Evolutionary conservation across 2,113 vertebrate genomes (phyloP).

Genomic region (Crypturellus undulatus): DNA sequence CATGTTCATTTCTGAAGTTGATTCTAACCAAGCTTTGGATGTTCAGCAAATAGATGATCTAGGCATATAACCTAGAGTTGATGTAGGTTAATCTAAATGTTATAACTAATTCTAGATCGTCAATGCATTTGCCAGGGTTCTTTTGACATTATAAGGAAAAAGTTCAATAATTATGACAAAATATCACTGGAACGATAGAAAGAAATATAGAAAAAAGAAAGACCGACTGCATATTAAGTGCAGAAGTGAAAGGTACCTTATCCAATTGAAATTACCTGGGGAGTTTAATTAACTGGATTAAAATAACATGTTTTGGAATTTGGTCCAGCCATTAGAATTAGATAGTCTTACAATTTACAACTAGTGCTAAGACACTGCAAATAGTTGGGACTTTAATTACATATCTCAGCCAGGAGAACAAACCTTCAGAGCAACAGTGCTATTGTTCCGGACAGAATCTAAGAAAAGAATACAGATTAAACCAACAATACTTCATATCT

Average conservation of each 20-base stretch:
- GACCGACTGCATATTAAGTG: background rate
- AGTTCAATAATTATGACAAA: background rate
- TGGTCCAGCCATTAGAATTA: slow-evolving; percentile 3
- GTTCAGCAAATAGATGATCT: background rate
- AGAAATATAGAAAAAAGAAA: fast-evolving
- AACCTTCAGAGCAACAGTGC: background rate
- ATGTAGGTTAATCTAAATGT: background rate
- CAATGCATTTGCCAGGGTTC: background rate
- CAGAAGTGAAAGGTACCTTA: background rate
- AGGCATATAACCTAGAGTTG: background rate
- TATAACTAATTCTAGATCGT: background rate
- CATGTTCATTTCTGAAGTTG: background rate
- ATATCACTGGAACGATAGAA: fast-evolving
- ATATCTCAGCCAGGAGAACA: background rate
- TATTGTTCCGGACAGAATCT: background rate
- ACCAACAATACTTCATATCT: background rate
- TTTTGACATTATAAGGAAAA: background rate
- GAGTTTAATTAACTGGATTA: background rate
- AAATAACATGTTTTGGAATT: background rate
- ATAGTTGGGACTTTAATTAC: background rate
- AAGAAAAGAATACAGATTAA: background rate
- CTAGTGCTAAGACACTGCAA: background rate
- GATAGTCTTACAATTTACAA: slow-evolving; percentile 1
- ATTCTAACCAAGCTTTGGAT: background rate
- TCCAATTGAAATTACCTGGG: background rate